Base-by-base conservation (phyloP, 2,113 vertebrate species). In the Heptranchias perlo region DNA sequence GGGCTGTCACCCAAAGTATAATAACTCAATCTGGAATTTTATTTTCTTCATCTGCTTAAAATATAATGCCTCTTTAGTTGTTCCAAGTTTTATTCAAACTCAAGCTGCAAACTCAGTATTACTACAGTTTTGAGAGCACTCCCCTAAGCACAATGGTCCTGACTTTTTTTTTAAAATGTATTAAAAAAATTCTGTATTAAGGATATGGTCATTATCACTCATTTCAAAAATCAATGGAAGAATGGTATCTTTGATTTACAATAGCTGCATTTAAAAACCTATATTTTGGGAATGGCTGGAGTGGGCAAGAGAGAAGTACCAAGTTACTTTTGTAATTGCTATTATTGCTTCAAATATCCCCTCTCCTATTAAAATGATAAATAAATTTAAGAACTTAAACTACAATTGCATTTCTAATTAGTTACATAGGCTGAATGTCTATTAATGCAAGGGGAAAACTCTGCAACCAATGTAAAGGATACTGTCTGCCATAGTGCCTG, bases 51-150 rank as follows among this genome's bases (percentile, higher is more conserved):
- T 39, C 76, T 82, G 35, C 35, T n/a, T n/a, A 82, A 13, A 82
- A 82, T 82, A 39, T 21, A 82, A 82, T 82, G 76, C 76, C n/a
- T 44, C 76, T 78, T n/a, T 78, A 16, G 76, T 21, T 44, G 14
- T 23, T 47, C 78, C 39, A 82, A 6, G 84, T 52, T 52, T 49
- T 13, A 52, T 28, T 62, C n/a, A 62, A 44, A 93, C 18, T 93
- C 16, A 62, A 61, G 87, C 54, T n/a, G 86, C 52, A 89, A 91
- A 91, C 31, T n/a, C 13, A 6, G 7, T 18, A 58, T 91, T 35
- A 16, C n/a, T 62, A n/a, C 89, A 64, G 89, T 35, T 93, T 93
- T 62, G 89, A 62, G 89, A 93, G 58, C 89, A 62, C 89, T 62
- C 89, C n/a, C 54, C 18, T 31, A 92, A 92, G 87, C 87, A 16